Evolutionary conservation across 1,140 invertebrate genomes (phyloP).

Genomic region (Nasonia longicornis): DNA sequence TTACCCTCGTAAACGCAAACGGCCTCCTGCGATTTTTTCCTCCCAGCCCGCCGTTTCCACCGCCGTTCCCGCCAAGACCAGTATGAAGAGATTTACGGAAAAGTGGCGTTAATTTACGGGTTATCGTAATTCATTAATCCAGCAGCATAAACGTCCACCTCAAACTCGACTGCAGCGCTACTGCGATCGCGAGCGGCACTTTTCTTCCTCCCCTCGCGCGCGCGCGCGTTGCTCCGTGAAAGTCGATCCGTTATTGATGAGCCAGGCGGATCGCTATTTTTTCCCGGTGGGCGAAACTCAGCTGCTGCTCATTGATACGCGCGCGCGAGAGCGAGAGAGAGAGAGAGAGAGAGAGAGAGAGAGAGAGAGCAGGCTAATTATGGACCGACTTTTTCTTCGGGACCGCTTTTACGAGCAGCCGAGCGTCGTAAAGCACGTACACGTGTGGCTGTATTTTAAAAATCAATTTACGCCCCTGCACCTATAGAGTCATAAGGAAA

Average conservation of each 20-base stretch:
- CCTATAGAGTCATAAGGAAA: constrained; percentile 33
- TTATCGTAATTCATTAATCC: constrained; percentile 24
- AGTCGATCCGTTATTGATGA: constrained; percentile 33
- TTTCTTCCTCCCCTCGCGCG: not conserved
- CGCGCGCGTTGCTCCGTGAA: not conserved
- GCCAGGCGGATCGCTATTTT: not conserved
- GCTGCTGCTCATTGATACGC: constrained; percentile 4
- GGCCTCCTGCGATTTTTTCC: too few relatives aligned
- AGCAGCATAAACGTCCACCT: constrained; percentile 22
- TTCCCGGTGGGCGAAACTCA: constrained; percentile 15
- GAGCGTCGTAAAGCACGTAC: constrained; percentile 34
- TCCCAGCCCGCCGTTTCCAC: not conserved
- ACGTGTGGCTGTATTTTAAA: constrained; percentile 35
- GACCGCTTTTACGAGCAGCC: constrained; percentile 31
- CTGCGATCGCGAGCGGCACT: not conserved
- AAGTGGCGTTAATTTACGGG: constrained; percentile 36
- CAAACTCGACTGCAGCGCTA: not conserved
- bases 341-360: too few relatives aligned
- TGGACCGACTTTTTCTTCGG: not conserved
- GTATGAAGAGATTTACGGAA: constrained; percentile 39
- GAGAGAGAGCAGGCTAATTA: constrained; percentile 1
- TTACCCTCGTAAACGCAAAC: too few relatives aligned
- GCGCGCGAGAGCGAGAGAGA: too few relatives aligned
- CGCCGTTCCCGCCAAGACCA: not conserved
- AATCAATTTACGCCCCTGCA: constrained; percentile 42